Evolutionary conservation across 2,888 invertebrate species (phyloP).

Genomic region (Phaedon cochleariae): DNA sequence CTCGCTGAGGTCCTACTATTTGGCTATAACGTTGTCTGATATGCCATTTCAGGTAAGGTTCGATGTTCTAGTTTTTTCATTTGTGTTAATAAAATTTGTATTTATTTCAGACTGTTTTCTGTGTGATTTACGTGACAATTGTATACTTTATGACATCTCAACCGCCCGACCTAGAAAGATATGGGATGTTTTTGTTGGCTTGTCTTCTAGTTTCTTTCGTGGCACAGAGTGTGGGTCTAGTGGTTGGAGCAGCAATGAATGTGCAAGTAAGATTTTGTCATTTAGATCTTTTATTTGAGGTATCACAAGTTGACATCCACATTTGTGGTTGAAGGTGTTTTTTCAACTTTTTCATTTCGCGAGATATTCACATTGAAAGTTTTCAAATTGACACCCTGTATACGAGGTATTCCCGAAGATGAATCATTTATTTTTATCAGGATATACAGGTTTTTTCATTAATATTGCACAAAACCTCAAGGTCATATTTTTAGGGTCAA

Average conservation of each 20-base stretch:
- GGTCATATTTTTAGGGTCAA: no score
- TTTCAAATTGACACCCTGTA: no score
- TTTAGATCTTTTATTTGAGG: no score
- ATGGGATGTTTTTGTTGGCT: slow-evolving; percentile 87
- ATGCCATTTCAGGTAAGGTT: slow-evolving; percentile 92
- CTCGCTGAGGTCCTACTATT: slow-evolving; percentile 90
- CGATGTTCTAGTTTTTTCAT: not conserved
- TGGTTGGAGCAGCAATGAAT: slow-evolving; percentile 95
- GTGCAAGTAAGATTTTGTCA: slow-evolving; percentile 74
- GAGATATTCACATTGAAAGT: no score
- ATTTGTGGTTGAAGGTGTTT: not conserved
- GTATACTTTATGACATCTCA: slow-evolving; percentile 96
- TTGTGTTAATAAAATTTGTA: slow-evolving; percentile 22
- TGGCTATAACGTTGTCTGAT: slow-evolving; percentile 95
- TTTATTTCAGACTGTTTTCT: slow-evolving; percentile 85
- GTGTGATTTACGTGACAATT: slow-evolving; percentile 88
- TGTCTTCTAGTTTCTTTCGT: slow-evolving; percentile 92
- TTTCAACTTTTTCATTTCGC: no score
- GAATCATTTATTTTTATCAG: no score
- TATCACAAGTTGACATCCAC: not conserved
- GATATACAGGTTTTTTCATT: no score
- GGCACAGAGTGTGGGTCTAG: slow-evolving; percentile 93
- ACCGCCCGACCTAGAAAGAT: slow-evolving; percentile 83
- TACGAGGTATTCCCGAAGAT: no score
- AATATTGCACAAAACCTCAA: no score